Evolutionary conservation across 2,888 invertebrate genomes (phyloP).

Genomic region (Harmothoe impar): DNA sequence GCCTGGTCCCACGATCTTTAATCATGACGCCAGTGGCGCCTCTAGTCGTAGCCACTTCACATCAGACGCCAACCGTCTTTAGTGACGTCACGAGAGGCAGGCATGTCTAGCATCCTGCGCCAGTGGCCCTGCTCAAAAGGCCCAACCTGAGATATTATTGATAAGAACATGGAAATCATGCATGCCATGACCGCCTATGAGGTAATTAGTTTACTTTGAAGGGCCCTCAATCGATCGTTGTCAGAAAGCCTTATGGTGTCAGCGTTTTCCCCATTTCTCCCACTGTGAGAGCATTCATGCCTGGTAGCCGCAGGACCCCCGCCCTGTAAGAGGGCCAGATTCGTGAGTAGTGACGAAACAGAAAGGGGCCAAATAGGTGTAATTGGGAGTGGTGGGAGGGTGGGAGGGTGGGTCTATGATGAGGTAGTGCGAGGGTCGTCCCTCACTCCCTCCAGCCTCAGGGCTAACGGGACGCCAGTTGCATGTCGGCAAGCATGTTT

Average conservation of each 20-base stretch:
- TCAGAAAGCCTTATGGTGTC: conserved; percentile 35
- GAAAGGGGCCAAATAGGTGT: conserved; percentile 27
- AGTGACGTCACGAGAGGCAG: not conserved
- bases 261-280: not conserved
- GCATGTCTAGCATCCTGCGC: not conserved
- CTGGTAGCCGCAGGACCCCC: conserved; percentile 13
- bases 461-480: conserved; percentile 28
- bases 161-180: conserved; percentile 45
- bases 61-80: conserved; percentile 4
- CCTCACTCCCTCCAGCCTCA: not conserved
- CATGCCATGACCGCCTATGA: conserved; percentile 17
- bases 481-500: conserved; percentile 14
- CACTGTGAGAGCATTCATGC: not conserved
- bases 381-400: conserved; percentile 35
- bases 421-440: not conserved
- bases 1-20: not conserved
- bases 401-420: not conserved
- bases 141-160: conserved; percentile 39
- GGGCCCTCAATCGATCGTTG: not conserved
- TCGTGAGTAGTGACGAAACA: conserved; percentile 8
- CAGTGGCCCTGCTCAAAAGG: not conserved
- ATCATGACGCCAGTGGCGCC: conserved; percentile 10
- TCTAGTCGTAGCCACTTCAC: not conserved
- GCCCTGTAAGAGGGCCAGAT: not conserved
- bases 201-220: conserved; percentile 35